These are phyloP conservation scores for Pithys albifrons DNA, from an alignment of 2,113 vertebrate species.

Conservation along the genomic window DNA sequence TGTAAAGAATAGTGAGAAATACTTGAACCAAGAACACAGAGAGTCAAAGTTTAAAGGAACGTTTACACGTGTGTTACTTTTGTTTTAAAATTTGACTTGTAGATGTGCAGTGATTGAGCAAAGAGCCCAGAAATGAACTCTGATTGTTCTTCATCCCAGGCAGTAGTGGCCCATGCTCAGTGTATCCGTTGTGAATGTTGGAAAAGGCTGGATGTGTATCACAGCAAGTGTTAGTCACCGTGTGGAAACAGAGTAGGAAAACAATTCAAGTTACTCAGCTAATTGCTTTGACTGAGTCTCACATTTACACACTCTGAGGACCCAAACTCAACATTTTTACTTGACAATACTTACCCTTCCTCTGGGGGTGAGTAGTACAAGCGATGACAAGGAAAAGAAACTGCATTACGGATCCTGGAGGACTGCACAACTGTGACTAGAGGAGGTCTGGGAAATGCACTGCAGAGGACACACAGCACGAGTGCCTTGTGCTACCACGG, in stretches of 20 bases:
- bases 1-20: not conserved
- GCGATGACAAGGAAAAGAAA: not conserved
- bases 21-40: not conserved
- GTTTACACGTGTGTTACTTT: not conserved
- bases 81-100: not conserved
- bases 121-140: not conserved
- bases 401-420: not conserved
- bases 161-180: not conserved
- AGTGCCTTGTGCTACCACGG: not conserved
- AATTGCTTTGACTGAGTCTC: conserved; percentile 34
- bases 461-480: not conserved
- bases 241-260: conserved; percentile 24
- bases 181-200: not conserved
- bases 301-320: conserved; percentile 1
- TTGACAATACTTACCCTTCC: not conserved
- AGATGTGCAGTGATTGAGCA: not conserved
- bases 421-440: not conserved
- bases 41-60: not conserved
- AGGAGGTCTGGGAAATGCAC: not conserved
- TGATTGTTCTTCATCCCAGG: not conserved
- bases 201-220: conserved; percentile 33
- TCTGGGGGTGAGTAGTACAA: not conserved
- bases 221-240: not conserved
- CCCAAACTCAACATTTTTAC: not conserved
- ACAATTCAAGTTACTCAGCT: conserved; percentile 45